A percentile compares a stretch with the other conserved stretches of the same genome.
Conservation (phyloP, 2,797 vertebrate genomes). For the Emys orbicularis region DNA sequence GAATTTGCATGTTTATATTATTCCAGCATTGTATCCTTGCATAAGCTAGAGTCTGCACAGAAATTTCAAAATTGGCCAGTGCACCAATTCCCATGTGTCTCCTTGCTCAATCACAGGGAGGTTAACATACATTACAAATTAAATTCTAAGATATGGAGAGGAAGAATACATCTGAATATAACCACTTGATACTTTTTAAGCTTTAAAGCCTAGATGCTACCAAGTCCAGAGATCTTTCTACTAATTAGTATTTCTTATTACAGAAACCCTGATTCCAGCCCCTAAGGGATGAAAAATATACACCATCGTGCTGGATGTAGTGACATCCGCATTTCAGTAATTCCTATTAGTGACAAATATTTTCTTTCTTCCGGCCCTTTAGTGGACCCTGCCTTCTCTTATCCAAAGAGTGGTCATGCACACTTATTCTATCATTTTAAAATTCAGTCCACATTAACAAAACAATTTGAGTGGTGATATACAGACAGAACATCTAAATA, state of each 20-base stretch:
- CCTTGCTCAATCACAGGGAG: background rate
- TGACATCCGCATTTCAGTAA: background rate
- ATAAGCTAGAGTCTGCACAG: background rate
- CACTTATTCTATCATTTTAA: background rate
- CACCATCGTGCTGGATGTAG: background rate
- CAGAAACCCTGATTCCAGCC: background rate
- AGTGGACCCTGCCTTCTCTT: background rate
- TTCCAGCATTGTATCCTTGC: background rate
- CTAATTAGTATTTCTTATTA: background rate
- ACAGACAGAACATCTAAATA: background rate
- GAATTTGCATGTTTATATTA: background rate
- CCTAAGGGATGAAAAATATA: background rate
- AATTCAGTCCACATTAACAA: background rate
- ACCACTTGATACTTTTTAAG: background rate
- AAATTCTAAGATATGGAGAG: background rate
- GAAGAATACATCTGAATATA: background rate
- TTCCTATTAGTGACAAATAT: background rate
- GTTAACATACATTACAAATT: background rate
- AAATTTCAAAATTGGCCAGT: background rate
- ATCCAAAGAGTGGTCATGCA: background rate
- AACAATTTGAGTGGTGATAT: background rate
- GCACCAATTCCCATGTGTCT: background rate
- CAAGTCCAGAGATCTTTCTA: background rate
- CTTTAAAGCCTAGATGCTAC: background rate
- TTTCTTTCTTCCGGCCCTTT: background rate